These are phyloP conservation scores for Phalera bucephala DNA, from an alignment of 2,888 invertebrate genomes.

Conservation along the genomic window DNA sequence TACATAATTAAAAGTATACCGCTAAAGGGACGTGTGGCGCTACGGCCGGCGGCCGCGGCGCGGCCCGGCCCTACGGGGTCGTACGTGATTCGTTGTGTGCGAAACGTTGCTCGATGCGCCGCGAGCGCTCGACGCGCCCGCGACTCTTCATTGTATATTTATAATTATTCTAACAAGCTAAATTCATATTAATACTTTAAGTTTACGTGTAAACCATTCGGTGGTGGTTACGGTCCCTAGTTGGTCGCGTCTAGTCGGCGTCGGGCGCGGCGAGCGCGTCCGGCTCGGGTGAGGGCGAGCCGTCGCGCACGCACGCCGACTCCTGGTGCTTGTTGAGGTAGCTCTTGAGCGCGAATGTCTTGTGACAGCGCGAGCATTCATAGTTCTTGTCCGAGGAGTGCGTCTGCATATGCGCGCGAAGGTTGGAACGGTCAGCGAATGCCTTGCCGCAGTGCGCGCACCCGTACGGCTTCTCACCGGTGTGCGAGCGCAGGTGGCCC, in stretches of 20 bases:
- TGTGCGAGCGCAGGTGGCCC: slow-evolving; percentile 95
- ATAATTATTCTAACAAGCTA: slow-evolving; percentile 74
- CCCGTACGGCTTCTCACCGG: slow-evolving; percentile 97
- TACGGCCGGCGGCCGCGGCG: slow-evolving; percentile 60
- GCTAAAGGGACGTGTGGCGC: slow-evolving; percentile 74
- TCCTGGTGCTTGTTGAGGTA: slow-evolving; percentile 98
- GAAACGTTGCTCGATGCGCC: slow-evolving; percentile 79
- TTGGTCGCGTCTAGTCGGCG: slow-evolving; percentile 51
- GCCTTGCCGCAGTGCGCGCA: slow-evolving; percentile 98
- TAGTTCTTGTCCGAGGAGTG: slow-evolving; percentile 97
- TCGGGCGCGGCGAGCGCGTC: slow-evolving; percentile 41
- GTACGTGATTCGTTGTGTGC: slow-evolving; percentile 82
- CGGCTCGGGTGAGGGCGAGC: slow-evolving; percentile 49
- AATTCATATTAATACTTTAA: slow-evolving; percentile 81
- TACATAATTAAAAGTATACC: slow-evolving; percentile 64
- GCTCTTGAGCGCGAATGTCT: slow-evolving; percentile 97
- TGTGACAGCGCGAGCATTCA: slow-evolving; percentile 94
- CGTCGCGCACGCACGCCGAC: slow-evolving; percentile 93
- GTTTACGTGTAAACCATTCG: slow-evolving; percentile 69
- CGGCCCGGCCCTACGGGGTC: slow-evolving; percentile 72
- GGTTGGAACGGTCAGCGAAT: slow-evolving; percentile 96
- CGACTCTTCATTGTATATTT: slow-evolving; percentile 69
- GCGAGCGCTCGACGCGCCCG: slow-evolving; percentile 45
- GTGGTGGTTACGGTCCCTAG: slow-evolving; percentile 73
- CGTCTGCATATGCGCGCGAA: slow-evolving; percentile 98